A percentile compares a stretch with the other conserved stretches of the same genome.
Evolutionary conservation across 2,113 vertebrate species (phyloP).

Genomic region (Machaerirhynchus nigripectus): DNA sequence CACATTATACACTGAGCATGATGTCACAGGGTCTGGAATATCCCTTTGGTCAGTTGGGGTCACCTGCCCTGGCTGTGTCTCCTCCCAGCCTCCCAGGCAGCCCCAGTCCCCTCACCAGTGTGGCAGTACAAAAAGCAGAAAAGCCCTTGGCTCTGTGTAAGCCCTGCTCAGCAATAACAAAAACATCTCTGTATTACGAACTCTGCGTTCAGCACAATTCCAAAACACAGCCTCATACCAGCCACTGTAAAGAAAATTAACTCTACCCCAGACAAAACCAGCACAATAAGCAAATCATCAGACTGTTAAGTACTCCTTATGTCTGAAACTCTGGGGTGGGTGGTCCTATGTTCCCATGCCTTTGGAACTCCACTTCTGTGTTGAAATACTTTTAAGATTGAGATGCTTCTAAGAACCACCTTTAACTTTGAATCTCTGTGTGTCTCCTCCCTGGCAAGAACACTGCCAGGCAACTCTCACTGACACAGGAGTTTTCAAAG

Average conservation of each 20-base stretch:
- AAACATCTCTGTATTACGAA: background rate
- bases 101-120: fast-evolving
- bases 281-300: background rate
- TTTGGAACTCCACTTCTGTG: background rate
- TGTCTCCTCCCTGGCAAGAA: background rate
- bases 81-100: background rate
- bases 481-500: background rate
- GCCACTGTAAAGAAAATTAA: background rate
- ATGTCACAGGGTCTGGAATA: background rate
- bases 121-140: background rate
- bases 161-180: background rate
- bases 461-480: background rate
- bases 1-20: background rate
- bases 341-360: background rate
- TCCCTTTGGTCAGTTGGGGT: background rate
- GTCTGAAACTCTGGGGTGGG: background rate
- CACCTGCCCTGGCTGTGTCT: background rate
- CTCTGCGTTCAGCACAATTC: background rate
- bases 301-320: background rate
- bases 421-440: background rate
- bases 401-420: background rate
- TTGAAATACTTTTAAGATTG: background rate
- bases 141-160: background rate
- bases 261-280: background rate
- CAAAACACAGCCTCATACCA: background rate